Evolutionary conservation across 2,888 invertebrate genomes (phyloP), one percentile per base, ranked within the genome.

Genomic region (Chymomyza fuscimana): DNA sequence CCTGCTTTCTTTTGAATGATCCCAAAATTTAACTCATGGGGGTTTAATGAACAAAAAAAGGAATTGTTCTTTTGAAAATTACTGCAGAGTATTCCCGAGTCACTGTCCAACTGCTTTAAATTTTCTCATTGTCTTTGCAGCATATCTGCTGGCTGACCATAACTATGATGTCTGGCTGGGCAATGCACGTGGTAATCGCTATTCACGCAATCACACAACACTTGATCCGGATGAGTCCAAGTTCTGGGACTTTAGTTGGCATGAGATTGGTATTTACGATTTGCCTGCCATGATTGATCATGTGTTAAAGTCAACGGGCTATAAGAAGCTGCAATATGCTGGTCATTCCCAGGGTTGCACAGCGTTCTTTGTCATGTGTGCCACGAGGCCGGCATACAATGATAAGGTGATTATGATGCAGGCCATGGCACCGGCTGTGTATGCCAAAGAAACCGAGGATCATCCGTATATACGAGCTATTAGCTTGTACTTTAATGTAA

Each of bases 201-300:
- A 92, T 67, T 91, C 91, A 1, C 87, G 90, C 29, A 90, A 91
- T 63, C 92, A 92, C 69, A 90, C 88, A 5, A 80, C 80, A 2
- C 78, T 90, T 19, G 90, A 90, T 80, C 90, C 91, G 16, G 89
- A 91, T 65, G 87, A 86, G n/a, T 80, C 82, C 12, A 89, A 91
- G n/a, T 95, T 93, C 88, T 95, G 95, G 95, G 89, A 93, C 62
- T 95, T 94, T 87, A 96, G 96, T 70, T 98, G 95, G 95, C 96
- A 97, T 88, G 96, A 98, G 91, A 96, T 97, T 89, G 97, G 96
- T 4, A 91, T 93, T 70, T 94, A 94, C 77, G 98, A 98, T 91
- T 86, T 98, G 63, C 97, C 97, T 0, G 94, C 96, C 0, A 96
- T 95, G 94, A 95, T 98, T 59, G 96, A 98, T 89, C 94, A 95